Evolutionary conservation across 2,888 invertebrate genomes (phyloP).

Genomic region (Lasiommata megera): DNA sequence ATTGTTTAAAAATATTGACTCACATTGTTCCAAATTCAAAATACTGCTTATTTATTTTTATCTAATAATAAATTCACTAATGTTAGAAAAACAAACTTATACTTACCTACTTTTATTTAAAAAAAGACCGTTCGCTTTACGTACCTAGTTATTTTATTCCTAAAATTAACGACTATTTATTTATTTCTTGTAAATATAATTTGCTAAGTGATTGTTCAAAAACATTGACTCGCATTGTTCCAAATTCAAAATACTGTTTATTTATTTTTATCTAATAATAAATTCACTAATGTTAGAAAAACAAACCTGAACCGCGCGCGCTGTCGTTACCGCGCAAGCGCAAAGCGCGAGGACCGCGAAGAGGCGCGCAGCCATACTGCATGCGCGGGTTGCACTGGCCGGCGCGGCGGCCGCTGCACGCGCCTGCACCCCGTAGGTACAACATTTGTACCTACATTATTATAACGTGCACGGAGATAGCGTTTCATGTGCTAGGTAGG

Average conservation of each 20-base stretch:
- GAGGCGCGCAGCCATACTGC: slow-evolving; percentile 34
- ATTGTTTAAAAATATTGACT: too few relatives aligned
- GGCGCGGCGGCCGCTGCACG: slow-evolving; percentile 31
- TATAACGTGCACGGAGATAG: slow-evolving; percentile 1
- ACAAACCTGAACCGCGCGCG: slow-evolving; percentile 32
- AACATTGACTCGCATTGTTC: too few relatives aligned
- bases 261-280: neutral
- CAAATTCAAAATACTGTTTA: neutral
- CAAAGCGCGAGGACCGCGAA: slow-evolving; percentile 34
- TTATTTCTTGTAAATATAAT: too few relatives aligned
- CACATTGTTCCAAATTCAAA: too few relatives aligned
- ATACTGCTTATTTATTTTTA: neutral
- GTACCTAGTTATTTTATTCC: too few relatives aligned
- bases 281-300: neutral
- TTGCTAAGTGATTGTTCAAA: too few relatives aligned
- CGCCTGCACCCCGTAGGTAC: slow-evolving; percentile 3
- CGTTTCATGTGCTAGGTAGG: neutral
- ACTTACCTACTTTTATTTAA: too few relatives aligned
- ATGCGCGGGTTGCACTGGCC: slow-evolving; percentile 32
- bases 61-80: neutral
- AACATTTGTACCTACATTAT: slow-evolving; percentile 14
- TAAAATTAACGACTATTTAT: too few relatives aligned
- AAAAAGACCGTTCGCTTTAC: too few relatives aligned
- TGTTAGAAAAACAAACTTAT: slow-evolving; percentile 28
- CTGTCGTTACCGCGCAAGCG: slow-evolving; percentile 24